Conservation (phyloP, 92 coral and sea anemone species). For the Paragorgia papillata region DNA sequence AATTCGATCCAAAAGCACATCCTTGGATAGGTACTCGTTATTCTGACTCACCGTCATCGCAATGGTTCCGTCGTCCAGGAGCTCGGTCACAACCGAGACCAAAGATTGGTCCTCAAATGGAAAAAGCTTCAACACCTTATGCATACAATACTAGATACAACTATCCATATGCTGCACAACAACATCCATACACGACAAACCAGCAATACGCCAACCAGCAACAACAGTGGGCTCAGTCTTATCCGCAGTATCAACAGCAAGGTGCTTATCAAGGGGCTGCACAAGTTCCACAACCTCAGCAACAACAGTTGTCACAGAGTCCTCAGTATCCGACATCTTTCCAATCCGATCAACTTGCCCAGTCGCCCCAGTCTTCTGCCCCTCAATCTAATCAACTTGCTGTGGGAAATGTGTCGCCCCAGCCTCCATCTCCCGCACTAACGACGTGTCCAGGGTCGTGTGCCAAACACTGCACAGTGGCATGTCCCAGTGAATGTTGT, state of each 20-base stretch:
- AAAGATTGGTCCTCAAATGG: background rate
- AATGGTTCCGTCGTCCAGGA: background rate
- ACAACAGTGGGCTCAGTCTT: slow-evolving; percentile 19
- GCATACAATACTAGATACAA: slow-evolving; percentile 11
- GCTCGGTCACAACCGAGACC: slow-evolving; percentile 1
- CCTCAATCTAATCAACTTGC: background rate
- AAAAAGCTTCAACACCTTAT: background rate
- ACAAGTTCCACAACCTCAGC: slow-evolving; percentile 1
- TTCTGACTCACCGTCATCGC: slow-evolving; percentile 23
- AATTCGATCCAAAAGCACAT: slow-evolving; percentile 20
- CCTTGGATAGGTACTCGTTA: slow-evolving; percentile 44
- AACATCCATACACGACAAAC: slow-evolving; percentile 2
- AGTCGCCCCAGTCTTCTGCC: background rate
- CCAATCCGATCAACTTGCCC: background rate
- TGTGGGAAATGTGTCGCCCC: background rate
- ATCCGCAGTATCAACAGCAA: slow-evolving; percentile 10
- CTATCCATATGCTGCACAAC: background rate
- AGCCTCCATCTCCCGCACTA: background rate
- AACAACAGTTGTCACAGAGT: slow-evolving; percentile 2
- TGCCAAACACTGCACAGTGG: slow-evolving; percentile 10
- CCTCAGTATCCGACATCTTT: background rate
- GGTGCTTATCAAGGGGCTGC: background rate
- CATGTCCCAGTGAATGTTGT: slow-evolving; percentile 28
- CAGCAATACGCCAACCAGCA: background rate
- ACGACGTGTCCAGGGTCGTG: background rate